These are phyloP conservation scores for Aricia agestis DNA, from an alignment of 1,140 invertebrate species.

Conservation along the genomic window DNA sequence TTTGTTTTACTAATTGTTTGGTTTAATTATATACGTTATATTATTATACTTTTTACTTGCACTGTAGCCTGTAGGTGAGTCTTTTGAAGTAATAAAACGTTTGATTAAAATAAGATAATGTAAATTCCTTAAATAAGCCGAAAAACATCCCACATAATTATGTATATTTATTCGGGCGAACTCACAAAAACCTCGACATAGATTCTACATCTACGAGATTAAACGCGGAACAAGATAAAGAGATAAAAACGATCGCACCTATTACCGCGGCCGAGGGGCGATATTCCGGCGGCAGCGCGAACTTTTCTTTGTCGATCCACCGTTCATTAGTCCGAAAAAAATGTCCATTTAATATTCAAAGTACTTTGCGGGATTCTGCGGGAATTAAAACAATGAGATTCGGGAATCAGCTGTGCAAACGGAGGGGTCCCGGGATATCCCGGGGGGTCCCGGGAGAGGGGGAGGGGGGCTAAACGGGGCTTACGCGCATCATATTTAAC, in stretches of 20 bases:
- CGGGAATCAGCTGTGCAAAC: conserved; percentile 17
- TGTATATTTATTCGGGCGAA: not conserved
- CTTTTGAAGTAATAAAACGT: not conserved
- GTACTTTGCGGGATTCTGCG: conserved; percentile 16
- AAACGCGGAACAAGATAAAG: not conserved
- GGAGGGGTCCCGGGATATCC: not conserved
- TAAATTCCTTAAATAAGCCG: not conserved
- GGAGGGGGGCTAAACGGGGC: no score
- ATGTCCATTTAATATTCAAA: conserved; percentile 24
- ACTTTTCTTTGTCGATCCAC: conserved; percentile 11
- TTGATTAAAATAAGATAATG: not conserved
- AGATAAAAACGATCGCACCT: not conserved
- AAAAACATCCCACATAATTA: not conserved
- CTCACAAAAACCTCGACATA: not conserved
- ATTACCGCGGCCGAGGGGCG: not conserved
- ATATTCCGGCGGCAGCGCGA: not conserved
- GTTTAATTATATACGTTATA: no score
- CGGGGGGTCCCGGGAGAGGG: no score
- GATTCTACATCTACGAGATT: not conserved
- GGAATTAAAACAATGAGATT: conserved; percentile 23
- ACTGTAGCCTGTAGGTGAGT: no score
- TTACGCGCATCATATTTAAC: not conserved
- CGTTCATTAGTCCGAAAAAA: conserved; percentile 22
- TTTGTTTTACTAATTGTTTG: no score
- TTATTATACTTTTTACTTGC: no score